Evolutionary conservation across 2,888 invertebrate genomes (phyloP).

Genomic region (Archips crataeganus): DNA sequence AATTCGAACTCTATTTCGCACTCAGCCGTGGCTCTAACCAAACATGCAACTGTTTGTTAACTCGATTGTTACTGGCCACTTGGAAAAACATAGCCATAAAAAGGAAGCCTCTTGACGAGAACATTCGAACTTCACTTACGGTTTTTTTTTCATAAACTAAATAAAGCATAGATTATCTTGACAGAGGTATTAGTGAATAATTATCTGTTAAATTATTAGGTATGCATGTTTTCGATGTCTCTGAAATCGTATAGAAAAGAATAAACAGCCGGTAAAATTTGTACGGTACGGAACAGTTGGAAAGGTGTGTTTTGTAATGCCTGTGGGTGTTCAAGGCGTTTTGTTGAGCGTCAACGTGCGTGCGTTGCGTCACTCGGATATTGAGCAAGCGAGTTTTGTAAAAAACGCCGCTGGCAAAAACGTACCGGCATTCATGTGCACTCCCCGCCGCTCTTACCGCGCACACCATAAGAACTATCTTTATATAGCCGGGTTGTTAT

Average conservation of each 20-base stretch:
- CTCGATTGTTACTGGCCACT: neutral
- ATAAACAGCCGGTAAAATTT: constrained; percentile 45
- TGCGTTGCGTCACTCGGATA: constrained; percentile 57
- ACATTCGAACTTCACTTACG: neutral
- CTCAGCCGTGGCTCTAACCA: neutral
- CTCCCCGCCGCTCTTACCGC: constrained; percentile 41
- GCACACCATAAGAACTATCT: constrained; percentile 17
- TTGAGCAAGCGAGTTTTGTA: constrained; percentile 56
- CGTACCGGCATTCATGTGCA: constrained; percentile 34
- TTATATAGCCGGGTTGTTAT: constrained; percentile 18
- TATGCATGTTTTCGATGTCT: neutral
- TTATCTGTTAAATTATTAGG: neutral
- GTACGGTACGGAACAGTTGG: constrained; percentile 53
- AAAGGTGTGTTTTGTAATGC: constrained; percentile 50
- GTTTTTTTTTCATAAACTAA: neutral
- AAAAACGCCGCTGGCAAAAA: constrained; percentile 49
- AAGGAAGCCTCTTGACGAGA: neutral
- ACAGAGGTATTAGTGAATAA: neutral
- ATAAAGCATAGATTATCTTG: neutral
- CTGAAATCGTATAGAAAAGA: neutral
- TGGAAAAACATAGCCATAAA: neutral
- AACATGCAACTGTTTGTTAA: neutral
- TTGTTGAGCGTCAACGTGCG: constrained; percentile 45
- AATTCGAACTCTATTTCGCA: neutral
- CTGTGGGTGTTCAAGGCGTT: constrained; percentile 56